Evolutionary conservation across 2,113 vertebrate genomes (phyloP).

Genomic region (Rhea americana): DNA sequence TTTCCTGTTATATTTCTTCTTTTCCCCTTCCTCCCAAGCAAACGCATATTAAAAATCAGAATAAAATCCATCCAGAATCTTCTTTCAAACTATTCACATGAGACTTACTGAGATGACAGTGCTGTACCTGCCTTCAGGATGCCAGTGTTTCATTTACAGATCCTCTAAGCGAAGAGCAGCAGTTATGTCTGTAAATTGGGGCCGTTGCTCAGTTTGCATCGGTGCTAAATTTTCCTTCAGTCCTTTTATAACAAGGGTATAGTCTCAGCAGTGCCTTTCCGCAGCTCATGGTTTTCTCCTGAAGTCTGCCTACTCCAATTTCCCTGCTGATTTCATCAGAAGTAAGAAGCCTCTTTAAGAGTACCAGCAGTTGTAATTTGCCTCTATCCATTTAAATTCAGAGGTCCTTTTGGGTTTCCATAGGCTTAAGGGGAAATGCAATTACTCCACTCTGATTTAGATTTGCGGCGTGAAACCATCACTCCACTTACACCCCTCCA

Average conservation of each 20-base stretch:
- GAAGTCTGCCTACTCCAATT: neutral
- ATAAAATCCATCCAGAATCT: neutral
- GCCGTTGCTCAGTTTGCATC: neutral
- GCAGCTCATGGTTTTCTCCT: neutral
- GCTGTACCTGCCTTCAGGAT: neutral
- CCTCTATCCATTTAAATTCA: neutral
- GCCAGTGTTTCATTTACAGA: neutral
- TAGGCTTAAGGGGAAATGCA: neutral
- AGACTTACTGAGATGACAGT: neutral
- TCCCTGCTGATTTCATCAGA: neutral
- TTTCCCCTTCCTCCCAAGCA: neutral
- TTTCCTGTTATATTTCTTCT: neutral
- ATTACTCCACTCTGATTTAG: slow-evolving; percentile 27
- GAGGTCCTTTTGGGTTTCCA: slow-evolving; percentile 13
- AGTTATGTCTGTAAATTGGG: neutral
- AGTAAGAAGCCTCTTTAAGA: neutral
- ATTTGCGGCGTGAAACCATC: neutral
- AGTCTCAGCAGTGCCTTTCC: neutral
- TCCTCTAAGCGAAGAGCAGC: neutral
- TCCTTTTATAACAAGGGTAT: neutral
- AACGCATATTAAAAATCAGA: neutral
- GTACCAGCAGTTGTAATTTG: neutral
- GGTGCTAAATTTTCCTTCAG: neutral
- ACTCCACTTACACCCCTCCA: neutral
- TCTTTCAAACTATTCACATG: neutral